phyloP scores from a whole-genome alignment of 2,888 invertebrate species.

The Chloromyia formosa region DNA sequence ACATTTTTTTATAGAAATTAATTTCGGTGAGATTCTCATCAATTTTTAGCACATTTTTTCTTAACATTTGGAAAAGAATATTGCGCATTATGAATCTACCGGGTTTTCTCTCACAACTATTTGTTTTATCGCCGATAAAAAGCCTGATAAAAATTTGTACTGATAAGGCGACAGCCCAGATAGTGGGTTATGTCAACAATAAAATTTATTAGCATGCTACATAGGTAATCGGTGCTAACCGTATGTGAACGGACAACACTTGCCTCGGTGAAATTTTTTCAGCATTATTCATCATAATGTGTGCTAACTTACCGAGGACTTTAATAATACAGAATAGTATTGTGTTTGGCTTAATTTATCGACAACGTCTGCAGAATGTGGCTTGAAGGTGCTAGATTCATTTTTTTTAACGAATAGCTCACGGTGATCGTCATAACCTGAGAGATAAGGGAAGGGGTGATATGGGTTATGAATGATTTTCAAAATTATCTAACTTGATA shows the following conservation, averaged over 20 bases:
- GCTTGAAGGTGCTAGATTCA: neutral
- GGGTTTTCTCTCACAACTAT: neutral
- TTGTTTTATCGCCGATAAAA: neutral
- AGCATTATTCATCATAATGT: neutral
- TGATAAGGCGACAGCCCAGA: conserved; percentile 6
- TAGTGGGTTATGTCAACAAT: conserved; percentile 38
- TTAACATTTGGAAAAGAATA: neutral
- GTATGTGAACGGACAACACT: conserved; percentile 30
- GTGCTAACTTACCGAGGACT: neutral
- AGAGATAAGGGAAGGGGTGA: no score
- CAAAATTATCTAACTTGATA: no score
- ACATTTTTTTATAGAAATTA: neutral
- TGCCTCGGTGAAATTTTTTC: conserved; percentile 19
- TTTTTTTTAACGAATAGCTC: no score
- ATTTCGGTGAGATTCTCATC: neutral
- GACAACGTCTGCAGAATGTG: neutral
- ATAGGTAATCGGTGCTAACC: conserved; percentile 24
- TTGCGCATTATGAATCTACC: neutral
- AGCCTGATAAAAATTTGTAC: conserved; percentile 7
- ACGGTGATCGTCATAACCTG: neutral
- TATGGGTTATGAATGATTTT: no score
- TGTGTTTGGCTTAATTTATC: neutral
- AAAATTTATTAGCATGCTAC: conserved; percentile 29
- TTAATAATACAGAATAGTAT: neutral
- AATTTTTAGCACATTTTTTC: neutral